Percentiles rank a stretch among this genome's conserved stretches.
phyloP scores from a whole-genome alignment of 2,888 invertebrate genomes.

The Ypsolopha scabrella region DNA sequence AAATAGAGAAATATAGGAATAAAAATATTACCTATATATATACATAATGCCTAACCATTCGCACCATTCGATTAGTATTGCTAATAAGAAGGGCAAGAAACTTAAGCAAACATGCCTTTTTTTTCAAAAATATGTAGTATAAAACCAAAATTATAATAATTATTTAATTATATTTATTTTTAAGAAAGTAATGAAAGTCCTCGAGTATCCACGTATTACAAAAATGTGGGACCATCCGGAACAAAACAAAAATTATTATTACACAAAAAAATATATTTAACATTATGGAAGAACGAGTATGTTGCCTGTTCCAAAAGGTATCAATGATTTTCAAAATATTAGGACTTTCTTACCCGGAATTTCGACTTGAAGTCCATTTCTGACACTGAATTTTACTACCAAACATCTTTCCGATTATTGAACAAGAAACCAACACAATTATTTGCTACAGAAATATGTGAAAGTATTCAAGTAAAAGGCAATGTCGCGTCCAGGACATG shows the following conservation, averaged over 20 bases:
- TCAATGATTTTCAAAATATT: neutral
- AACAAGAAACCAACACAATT: neutral
- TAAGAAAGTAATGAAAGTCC: neutral
- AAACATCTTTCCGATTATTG: conserved; percentile 52
- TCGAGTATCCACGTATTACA: neutral
- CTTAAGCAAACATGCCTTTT: no score
- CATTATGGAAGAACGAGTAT: neutral
- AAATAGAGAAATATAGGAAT: no score
- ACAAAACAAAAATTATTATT: neutral
- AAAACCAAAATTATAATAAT: no score
- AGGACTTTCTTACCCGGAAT: conserved; percentile 10
- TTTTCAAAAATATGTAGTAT: no score
- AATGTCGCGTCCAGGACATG: conserved; percentile 18
- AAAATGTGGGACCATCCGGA: neutral
- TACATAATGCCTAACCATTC: no score
- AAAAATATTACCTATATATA: no score
- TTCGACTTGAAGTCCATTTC: conserved; percentile 60
- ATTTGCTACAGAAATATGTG: neutral
- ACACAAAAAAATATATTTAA: neutral
- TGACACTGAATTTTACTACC: conserved; percentile 71
- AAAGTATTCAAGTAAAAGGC: neutral
- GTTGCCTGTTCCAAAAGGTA: neutral
- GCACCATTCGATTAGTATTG: no score
- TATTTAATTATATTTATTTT: no score
- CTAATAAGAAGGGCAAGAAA: no score